Base-by-base conservation (phyloP, 2,888 invertebrate species). In the Acanthoscelides obtectus region DNA sequence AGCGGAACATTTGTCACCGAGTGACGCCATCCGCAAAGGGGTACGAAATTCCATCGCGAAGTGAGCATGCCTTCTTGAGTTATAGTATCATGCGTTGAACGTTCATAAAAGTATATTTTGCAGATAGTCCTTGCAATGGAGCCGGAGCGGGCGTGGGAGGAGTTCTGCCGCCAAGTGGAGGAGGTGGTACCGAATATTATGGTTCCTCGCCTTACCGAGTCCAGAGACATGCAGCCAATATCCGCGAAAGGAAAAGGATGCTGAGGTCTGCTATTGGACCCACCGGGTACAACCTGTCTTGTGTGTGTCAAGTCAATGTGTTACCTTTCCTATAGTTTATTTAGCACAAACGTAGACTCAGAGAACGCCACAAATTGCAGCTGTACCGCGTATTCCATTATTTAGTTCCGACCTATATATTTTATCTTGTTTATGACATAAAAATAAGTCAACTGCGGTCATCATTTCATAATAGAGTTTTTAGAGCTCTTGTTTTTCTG, bases 191-290 rank as follows among this genome's bases (percentile, higher is more conserved):
- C 6, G 90, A 90, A 73, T 90, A 90, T 75, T 91, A 90, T 77
- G 89, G 90, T 70, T 91, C 92, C 0, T 93, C 93, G 4, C 94
- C 93, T 4, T 96, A 96, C 86, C 90, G 95, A 81, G 93, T 96
- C 76, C 96, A 97, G 85, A 89, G 96, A 75, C 95, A 96, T 79
- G 95, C 98, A 1, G 96, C 98, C 73, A 98, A 98, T 87, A 95
- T 98, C 77, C 91, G 99, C 79, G 99, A 99, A 87, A 90, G 98
- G 85, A 95, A 97, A 89, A 92, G 98, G 84, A 98, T 99, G 98
- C 94, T 98, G 91, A 96, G 96, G 93, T 95, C 93, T 91, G 93
- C 92, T 90, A 86, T 86, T 85, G 86, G 86, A 86, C 92, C 92
- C 89, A 92, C 91, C 90, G 92, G 92, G 92, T 92, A 92, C 87